Conservation (phyloP, 1,140 invertebrate genomes). For the Dinothrombium tinctorium region DNA sequence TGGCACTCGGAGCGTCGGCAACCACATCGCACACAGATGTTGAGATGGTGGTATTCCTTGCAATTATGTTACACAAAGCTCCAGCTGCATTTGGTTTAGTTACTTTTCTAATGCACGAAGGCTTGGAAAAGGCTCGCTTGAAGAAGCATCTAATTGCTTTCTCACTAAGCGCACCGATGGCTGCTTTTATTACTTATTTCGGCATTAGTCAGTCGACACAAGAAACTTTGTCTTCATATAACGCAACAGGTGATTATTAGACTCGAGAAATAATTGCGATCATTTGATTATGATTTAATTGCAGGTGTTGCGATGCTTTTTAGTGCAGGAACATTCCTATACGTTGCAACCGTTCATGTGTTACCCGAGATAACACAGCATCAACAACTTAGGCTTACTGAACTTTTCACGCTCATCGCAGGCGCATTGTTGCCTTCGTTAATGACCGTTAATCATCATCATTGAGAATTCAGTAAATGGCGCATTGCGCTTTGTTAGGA, state of each 20-base stretch:
- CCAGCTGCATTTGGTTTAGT: constrained; percentile 94
- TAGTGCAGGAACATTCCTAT: constrained; percentile 92
- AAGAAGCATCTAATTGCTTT: constrained; percentile 76
- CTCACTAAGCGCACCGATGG: constrained; percentile 66
- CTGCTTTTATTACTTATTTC: constrained; percentile 77
- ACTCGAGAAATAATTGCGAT: neutral
- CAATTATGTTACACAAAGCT: constrained; percentile 97
- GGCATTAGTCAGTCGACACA: constrained; percentile 40
- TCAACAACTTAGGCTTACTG: constrained; percentile 19
- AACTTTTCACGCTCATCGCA: constrained; percentile 53
- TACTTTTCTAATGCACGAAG: constrained; percentile 83
- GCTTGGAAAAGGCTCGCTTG: constrained; percentile 65
- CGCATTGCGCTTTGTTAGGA: too few species aligned
- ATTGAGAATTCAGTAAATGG: too few species aligned
- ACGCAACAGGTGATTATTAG: constrained; percentile 36
- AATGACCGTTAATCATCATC: constrained; percentile 72
- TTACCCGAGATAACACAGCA: constrained; percentile 54
- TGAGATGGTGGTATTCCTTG: constrained; percentile 89
- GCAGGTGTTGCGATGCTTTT: constrained; percentile 84
- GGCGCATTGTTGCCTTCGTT: constrained; percentile 65
- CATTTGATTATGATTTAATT: neutral
- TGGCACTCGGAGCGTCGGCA: constrained; percentile 85
- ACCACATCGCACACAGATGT: constrained; percentile 82
- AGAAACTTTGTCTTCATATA: constrained; percentile 47
- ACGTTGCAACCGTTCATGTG: constrained; percentile 94